A percentile compares a stretch with the other conserved stretches of the same genome.
Conservation (phyloP, 2,113 vertebrate species). For the Psephotus haematonotus region DNA sequence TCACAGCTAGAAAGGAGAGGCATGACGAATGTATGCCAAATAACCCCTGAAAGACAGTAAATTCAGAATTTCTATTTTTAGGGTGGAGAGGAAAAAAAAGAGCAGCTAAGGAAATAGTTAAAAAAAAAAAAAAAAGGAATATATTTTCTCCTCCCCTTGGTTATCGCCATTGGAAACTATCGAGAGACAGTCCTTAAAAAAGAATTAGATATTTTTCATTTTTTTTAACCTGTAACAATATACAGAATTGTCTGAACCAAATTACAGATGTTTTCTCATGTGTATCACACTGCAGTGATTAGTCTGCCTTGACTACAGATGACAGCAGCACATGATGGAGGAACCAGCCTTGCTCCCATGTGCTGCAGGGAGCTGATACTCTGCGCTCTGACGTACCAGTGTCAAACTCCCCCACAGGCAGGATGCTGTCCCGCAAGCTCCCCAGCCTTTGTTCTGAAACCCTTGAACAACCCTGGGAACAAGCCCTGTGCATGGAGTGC, state of each 20-base stretch:
- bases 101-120: not conserved
- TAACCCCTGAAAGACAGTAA: not conserved
- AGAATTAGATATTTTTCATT: not conserved
- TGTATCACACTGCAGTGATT: not conserved
- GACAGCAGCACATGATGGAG: not conserved
- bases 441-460: not conserved
- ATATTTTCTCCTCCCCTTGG: not conserved
- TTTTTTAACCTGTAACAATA: not conserved
- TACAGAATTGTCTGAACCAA: not conserved
- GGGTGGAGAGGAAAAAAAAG: not conserved
- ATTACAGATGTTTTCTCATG: not conserved
- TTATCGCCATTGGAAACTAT: not conserved
- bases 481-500: too few relatives aligned
- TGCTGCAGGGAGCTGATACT: accelerated
- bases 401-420: not conserved
- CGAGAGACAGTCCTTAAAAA: not conserved
- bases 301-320: not conserved
- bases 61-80: not conserved
- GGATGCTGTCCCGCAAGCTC: not conserved
- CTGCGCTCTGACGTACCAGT: accelerated
- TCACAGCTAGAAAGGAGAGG: not conserved
- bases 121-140: not conserved
- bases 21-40: not conserved
- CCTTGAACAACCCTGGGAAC: not conserved
- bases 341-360: not conserved